phyloP scores from a whole-genome alignment of 2,113 vertebrate species.

The Emydura subglobosa region DNA sequence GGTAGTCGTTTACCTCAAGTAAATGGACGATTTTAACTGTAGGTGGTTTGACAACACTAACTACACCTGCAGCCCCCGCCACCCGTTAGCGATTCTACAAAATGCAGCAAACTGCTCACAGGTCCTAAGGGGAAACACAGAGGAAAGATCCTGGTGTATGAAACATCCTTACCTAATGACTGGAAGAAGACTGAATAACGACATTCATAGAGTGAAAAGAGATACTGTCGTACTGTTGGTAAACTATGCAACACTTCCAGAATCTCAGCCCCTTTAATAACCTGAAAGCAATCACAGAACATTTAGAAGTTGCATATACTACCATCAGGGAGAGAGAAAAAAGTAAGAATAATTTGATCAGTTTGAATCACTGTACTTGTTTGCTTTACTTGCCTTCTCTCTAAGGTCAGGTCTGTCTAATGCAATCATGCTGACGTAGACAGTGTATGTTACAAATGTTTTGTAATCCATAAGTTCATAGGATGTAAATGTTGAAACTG shows the following conservation, averaged over 20 bases:
- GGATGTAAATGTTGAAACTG: constrained; percentile 98
- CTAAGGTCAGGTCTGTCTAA: constrained; percentile 96
- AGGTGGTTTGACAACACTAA: background rate
- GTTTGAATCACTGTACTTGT: accelerated
- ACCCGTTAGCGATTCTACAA: background rate
- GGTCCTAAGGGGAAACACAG: background rate
- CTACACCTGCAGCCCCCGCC: background rate
- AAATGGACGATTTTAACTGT: background rate
- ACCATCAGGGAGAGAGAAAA: background rate
- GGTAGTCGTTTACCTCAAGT: background rate
- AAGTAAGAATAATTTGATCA: background rate
- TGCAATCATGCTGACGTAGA: constrained; percentile 99
- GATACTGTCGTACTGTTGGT: constrained; percentile 92
- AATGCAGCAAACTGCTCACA: background rate
- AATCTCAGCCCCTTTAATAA: constrained; percentile 98
- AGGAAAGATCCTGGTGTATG: background rate
- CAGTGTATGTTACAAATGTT: constrained; percentile 97
- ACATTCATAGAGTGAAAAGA: constrained; percentile 98
- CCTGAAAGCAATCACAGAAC: constrained; percentile 75
- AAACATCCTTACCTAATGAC: constrained; percentile 87
- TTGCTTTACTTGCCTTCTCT: constrained; percentile 88
- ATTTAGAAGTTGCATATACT: background rate
- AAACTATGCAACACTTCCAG: constrained; percentile 96
- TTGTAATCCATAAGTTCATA: constrained; percentile 99
- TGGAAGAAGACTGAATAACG: constrained; percentile 96